Conservation (phyloP, 1,140 invertebrate species). For the Micrasema longulum region DNA sequence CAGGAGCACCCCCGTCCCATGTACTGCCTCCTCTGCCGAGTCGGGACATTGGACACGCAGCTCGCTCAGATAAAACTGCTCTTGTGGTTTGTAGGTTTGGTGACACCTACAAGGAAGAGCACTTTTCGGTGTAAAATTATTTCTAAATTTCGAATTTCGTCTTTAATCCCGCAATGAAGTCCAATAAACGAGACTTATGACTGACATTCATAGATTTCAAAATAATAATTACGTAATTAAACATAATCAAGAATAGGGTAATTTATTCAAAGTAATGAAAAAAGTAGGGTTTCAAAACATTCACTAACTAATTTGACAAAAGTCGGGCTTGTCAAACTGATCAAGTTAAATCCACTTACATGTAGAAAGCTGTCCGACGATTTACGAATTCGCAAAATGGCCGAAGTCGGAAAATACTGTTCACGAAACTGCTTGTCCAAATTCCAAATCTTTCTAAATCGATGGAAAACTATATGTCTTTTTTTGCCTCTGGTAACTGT, state of each 20-base stretch:
- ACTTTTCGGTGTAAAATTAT: slow-evolving; percentile 67
- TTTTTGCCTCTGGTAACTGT: too few species aligned
- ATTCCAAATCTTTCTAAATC: too few species aligned
- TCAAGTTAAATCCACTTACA: slow-evolving; percentile 13
- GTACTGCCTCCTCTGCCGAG: slow-evolving; percentile 56
- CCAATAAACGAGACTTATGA: slow-evolving; percentile 6
- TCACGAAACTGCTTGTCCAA: too few species aligned
- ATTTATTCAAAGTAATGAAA: slow-evolving; percentile 2
- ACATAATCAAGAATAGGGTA: neutral
- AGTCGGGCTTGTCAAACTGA: neutral
- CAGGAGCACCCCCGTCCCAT: slow-evolving; percentile 66
- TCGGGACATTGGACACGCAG: slow-evolving; percentile 64
- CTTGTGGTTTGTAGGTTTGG: slow-evolving; percentile 68
- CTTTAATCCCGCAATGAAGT: slow-evolving; percentile 30
- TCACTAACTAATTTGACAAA: neutral
- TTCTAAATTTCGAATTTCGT: slow-evolving; percentile 36
- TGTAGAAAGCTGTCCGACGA: neutral
- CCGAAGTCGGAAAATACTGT: too few species aligned
- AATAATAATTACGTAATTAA: slow-evolving; percentile 29
- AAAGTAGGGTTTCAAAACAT: slow-evolving; percentile 10
- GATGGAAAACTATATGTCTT: too few species aligned
- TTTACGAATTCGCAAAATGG: slow-evolving; percentile 32
- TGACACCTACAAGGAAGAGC: slow-evolving; percentile 70
- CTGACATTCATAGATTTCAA: slow-evolving; percentile 27
- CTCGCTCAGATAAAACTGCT: slow-evolving; percentile 62